Evolutionary conservation across 2,113 vertebrate species (phyloP).

Genomic region (Labeo rohita): DNA sequence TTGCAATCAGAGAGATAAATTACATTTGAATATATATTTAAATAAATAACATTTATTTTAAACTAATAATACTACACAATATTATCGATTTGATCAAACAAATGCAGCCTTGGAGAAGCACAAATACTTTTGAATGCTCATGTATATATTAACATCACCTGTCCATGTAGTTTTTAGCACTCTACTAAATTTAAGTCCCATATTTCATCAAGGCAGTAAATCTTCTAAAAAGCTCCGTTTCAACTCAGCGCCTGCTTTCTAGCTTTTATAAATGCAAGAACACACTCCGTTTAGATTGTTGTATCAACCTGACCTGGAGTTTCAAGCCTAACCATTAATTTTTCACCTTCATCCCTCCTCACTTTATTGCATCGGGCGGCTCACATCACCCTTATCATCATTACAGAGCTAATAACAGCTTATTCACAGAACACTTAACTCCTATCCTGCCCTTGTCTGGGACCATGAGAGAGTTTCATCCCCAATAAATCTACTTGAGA

Average conservation of each 20-base stretch:
- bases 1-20: too few relatives aligned
- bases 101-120: too few relatives aligned
- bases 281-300: not conserved
- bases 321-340: not conserved
- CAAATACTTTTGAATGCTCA: too few relatives aligned
- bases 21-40: too few relatives aligned
- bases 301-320: not conserved
- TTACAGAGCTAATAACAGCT: not conserved
- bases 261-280: not conserved
- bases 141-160: too few relatives aligned
- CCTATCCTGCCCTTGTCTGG: not conserved
- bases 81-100: too few relatives aligned
- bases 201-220: too few relatives aligned
- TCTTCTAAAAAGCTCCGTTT: too few relatives aligned
- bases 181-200: too few relatives aligned
- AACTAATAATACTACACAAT: too few relatives aligned
- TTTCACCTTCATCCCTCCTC: not conserved
- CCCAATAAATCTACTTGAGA: slow-evolving; percentile 38
- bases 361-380: not conserved
- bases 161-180: not conserved
- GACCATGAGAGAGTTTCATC: slow-evolving; percentile 44
- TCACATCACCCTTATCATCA: slow-evolving; percentile 14
- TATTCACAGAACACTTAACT: slow-evolving; percentile 40
- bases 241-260: not conserved
- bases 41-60: too few relatives aligned